These are phyloP conservation scores for Australoheros facetus DNA, from an alignment of 2,797 vertebrate species.

Conservation along the genomic window DNA sequence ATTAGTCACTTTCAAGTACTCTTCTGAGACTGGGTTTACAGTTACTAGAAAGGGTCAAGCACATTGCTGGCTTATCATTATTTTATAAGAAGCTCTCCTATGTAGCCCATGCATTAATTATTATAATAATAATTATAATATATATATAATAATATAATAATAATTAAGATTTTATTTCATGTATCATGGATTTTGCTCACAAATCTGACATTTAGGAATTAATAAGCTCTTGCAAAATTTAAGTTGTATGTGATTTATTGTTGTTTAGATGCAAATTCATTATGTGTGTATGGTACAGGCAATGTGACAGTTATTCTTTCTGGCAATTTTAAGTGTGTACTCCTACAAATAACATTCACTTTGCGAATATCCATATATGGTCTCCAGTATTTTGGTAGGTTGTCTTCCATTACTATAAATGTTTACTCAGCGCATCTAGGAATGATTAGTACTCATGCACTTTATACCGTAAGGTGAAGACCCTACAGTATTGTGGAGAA, in stretches of 20 bases:
- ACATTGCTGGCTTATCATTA: background rate
- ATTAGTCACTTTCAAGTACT: conserved; percentile 14
- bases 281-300: background rate
- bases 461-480: background rate
- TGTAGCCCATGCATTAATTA: background rate
- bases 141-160: too few relatives aligned
- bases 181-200: background rate
- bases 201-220: background rate
- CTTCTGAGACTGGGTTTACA: background rate
- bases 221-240: background rate
- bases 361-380: background rate
- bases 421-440: background rate
- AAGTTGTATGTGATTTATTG: background rate
- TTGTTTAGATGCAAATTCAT: background rate
- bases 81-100: background rate
- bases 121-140: background rate
- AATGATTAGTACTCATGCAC: background rate
- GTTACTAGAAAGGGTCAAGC: background rate
- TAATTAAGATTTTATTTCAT: background rate
- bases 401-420: background rate
- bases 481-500: background rate
- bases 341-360: background rate
- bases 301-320: background rate
- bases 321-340: background rate
- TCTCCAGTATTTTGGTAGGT: background rate